phyloP scores from a whole-genome alignment of 2,797 vertebrate genomes.

The Catharus ustulatus region DNA sequence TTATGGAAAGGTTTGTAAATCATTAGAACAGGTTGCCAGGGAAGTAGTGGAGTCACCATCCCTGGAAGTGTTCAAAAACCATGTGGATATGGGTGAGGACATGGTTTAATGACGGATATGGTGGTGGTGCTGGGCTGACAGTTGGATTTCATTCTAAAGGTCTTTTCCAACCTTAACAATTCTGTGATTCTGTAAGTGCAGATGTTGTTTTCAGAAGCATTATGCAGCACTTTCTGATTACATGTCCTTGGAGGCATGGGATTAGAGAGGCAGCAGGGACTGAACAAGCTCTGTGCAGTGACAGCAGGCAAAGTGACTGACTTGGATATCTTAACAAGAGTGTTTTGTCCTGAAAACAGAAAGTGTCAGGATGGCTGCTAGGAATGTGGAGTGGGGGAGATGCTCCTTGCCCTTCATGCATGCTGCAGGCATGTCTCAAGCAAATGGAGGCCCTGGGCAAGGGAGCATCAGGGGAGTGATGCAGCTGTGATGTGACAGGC shows the following conservation, averaged over 20 bases:
- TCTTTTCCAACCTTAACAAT: neutral
- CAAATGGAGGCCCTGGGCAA: neutral
- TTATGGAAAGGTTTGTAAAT: neutral
- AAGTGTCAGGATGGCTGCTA: neutral
- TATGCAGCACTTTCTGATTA: neutral
- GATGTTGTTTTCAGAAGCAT: neutral
- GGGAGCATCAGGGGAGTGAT: neutral
- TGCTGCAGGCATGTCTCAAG: too few relatives aligned
- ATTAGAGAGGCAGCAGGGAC: neutral
- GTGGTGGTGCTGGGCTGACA: neutral
- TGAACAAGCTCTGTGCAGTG: rapidly evolving
- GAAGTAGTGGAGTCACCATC: neutral
- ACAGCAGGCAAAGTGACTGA: neutral
- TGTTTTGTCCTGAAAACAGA: neutral
- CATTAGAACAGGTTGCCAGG: neutral
- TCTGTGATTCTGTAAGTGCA: neutral
- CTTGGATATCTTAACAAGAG: neutral
- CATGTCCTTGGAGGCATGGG: rapidly evolving
- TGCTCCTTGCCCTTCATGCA: rapidly evolving
- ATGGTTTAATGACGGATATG: neutral
- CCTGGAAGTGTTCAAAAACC: neutral
- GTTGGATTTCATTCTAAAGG: neutral
- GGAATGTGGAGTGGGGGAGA: neutral
- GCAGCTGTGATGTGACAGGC: neutral
- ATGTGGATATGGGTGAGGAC: neutral